Base-by-base conservation (phyloP, 2,113 vertebrate species). In the Oryzias curvinotus region DNA sequence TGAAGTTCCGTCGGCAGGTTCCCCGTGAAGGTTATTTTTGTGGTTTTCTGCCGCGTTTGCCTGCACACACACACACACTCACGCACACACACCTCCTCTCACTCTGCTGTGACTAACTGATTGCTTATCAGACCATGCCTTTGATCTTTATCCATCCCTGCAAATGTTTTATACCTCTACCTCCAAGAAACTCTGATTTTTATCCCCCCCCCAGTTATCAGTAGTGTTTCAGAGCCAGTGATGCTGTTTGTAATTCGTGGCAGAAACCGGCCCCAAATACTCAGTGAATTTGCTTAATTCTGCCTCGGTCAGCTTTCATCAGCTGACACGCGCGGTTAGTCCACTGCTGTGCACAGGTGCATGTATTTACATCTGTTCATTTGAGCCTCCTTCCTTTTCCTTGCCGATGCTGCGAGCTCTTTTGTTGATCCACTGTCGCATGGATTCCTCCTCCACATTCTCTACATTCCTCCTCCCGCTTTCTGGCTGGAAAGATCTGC, bases 81-180 rank as follows among this genome's bases (percentile, higher is more conserved):
- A n/a, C n/a, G n/a, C 51, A 18, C 57, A 72, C 64, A 49, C 71
- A 74, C 70, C 65, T 59, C 45, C 73, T 19, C 48, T 75, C 59
- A 41, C 73, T 57, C 59, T 56, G 59, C 84, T 78, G 66, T 72
- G 75, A 84, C 80, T 73, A 83, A 88, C 77, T 81, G 79, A 50
- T 75, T 78, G 68, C 77, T 80, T 70, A 69, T 77, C 72, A 58
- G 61, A 61, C 63, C 62, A 6, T 57, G 60, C 28, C 50, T 85
- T 72, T 85, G 73, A 77, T 81, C 50, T 78, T 54, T 64, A 78
- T 77, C 58, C 42, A 18, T 68, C 63, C 47, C 62, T 15, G 13
- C 16, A 45, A 62, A 41, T 49, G 53, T 73, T 41, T 69, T 23
- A 23, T 14, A 61, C 6, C 18, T 54, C 17, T 55, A 51, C 68